Evolutionary conservation across 2,113 vertebrate species (phyloP).

Genomic region (Nanorana parkeri): DNA sequence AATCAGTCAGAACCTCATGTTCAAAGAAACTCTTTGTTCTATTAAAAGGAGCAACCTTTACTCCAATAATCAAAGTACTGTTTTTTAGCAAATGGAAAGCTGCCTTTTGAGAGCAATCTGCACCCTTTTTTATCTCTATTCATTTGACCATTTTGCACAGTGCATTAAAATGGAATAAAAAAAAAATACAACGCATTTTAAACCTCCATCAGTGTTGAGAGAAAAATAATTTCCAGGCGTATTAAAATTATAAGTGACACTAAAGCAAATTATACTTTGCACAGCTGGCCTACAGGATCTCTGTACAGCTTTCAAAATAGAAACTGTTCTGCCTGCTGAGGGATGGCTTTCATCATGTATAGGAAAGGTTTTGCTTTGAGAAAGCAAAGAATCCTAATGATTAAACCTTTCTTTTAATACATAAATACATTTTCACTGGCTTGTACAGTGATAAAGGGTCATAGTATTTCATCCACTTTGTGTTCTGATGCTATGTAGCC

Average conservation of each 20-base stretch:
- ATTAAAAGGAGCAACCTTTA: slow-evolving; percentile 55
- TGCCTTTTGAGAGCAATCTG: slow-evolving; percentile 57
- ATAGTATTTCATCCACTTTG: no score
- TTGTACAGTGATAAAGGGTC: no score
- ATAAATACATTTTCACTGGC: neutral
- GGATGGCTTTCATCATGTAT: neutral
- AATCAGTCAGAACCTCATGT: slow-evolving; percentile 20
- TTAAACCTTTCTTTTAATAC: neutral
- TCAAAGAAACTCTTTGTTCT: slow-evolving; percentile 53
- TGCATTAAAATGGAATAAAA: slow-evolving; percentile 49
- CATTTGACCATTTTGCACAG: neutral
- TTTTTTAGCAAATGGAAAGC: slow-evolving; percentile 43
- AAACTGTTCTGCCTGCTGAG: slow-evolving; percentile 1
- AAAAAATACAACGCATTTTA: slow-evolving; percentile 47
- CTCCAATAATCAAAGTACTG: slow-evolving; percentile 55
- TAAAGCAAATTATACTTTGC: neutral
- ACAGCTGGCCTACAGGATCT: slow-evolving; percentile 14
- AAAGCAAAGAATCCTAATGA: neutral
- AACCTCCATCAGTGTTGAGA: slow-evolving; percentile 3
- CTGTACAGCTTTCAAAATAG: slow-evolving; percentile 6
- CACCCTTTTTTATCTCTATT: slow-evolving; percentile 20
- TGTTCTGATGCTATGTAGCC: no score
- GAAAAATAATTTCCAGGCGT: slow-evolving; percentile 28
- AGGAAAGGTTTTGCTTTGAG: neutral
- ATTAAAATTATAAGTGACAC: slow-evolving; percentile 46